Evolutionary conservation across 1,140 invertebrate species (phyloP), one percentile per base, ranked within the genome.

Genomic region (Nasonia vitripennis): DNA sequence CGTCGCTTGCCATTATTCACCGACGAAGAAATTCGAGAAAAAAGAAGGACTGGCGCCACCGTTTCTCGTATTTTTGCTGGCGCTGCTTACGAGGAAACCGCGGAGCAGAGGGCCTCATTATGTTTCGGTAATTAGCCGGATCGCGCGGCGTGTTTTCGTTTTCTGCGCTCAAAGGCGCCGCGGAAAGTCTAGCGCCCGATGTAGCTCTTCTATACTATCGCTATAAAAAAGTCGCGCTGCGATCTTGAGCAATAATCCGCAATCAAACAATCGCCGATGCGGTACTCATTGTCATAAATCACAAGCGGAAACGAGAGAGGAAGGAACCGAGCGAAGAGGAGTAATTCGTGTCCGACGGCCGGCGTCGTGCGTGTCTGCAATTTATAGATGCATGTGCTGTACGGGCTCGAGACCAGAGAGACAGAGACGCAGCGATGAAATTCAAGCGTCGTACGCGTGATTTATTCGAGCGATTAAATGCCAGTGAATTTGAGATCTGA

Each of bases 41-140:
- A 31, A 48, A 23, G 7, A 45, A n/a, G 37, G 11, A 70, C 37
- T 55, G 79, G 84, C 79, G 80, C 74, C 81, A 67, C n/a, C 3
- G 45, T 81, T 41, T 74, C 67, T 51, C 77, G 68, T 73, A 73
- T 62, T 51, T 62, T 51, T 20, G 45, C 23, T 7, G 23, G 31
- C 77, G 51, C 23, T 7, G 41, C 12, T 37, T 71, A 90, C 88
- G 86, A 78, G 88, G 89, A 90, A 90, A 89, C 86, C 83, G 85
- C 68, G 74, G 68, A 86, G 88, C 6, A 48, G 83, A 85, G 88
- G 87, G 67, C 84, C 87, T 91, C 87, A 90, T 92, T 92, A 91
- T 92, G 89, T 90, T 91, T 91, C 83, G 89, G 90, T 92, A 92
- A 92, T 92, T 92, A 91, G 90, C 90, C 90, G 88, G 89, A 77